A percentile compares a stretch with the other conserved stretches of the same genome.
Evolutionary conservation across 2,797 vertebrate genomes (phyloP).

Genomic region (Sebastes ruberrimus): DNA sequence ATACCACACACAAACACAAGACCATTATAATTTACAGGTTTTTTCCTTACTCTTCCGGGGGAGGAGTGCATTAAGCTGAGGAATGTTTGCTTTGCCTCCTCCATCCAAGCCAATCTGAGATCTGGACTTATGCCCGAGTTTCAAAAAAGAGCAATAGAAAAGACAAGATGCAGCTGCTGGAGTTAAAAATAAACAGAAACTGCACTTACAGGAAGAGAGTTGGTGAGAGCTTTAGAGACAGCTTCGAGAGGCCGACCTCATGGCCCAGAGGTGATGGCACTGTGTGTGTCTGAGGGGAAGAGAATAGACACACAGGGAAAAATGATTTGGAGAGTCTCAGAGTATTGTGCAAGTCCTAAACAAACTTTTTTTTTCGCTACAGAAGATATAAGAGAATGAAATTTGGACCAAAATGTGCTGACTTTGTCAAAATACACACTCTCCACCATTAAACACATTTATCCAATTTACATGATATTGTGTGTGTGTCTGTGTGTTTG

Average conservation of each 20-base stretch:
- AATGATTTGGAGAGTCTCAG: constrained; percentile 3
- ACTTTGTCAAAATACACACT: neutral
- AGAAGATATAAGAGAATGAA: neutral
- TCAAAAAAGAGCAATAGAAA: constrained; percentile 34
- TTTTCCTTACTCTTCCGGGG: neutral
- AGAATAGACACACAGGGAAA: neutral
- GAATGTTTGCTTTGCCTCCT: constrained; percentile 66
- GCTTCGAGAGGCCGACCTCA: constrained; percentile 45
- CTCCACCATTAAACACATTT: constrained; percentile 11
- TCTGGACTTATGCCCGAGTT: constrained; percentile 29
- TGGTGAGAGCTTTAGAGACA: constrained; percentile 48
- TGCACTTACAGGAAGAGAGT: constrained; percentile 53
- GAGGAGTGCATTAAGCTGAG: constrained; percentile 28
- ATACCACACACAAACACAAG: constrained; percentile 4
- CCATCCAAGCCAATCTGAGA: constrained; percentile 31
- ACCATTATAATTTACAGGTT: neutral
- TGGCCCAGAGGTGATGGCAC: constrained; percentile 41
- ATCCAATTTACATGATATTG: neutral
- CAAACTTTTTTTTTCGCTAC: constrained; percentile 1
- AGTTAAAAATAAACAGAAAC: constrained; percentile 76
- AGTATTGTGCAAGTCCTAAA: neutral
- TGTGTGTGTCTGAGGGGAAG: constrained; percentile 1
- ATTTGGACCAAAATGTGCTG: neutral
- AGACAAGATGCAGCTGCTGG: constrained; percentile 66
- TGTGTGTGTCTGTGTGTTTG: neutral